Conservation (phyloP, 2,888 invertebrate species). For the Melieria picta region DNA sequence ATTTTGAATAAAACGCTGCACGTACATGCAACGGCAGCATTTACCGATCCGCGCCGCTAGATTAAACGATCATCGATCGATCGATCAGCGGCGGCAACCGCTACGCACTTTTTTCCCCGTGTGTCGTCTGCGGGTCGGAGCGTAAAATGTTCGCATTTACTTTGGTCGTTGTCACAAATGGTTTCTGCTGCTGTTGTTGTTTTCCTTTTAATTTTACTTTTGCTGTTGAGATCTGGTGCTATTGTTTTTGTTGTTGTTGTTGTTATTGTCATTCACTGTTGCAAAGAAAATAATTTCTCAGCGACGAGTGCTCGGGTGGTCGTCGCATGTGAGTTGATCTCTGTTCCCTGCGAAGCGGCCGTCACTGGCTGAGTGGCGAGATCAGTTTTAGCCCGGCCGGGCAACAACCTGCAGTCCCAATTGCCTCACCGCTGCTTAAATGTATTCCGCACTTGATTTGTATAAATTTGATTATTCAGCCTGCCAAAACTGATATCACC, state of each 20-base stretch:
- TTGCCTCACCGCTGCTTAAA: background rate
- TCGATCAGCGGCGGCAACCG: constrained; percentile 23
- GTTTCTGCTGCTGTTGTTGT: constrained; percentile 21
- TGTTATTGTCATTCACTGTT: constrained; percentile 12
- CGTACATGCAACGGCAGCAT: constrained; percentile 7
- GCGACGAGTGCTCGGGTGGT: constrained; percentile 52
- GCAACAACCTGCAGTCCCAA: background rate
- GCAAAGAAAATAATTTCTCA: constrained; percentile 57
- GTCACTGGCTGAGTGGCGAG: constrained; percentile 1
- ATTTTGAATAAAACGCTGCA: constrained; percentile 44
- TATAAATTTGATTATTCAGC: constrained; percentile 49
- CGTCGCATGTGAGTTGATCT: constrained; percentile 56
- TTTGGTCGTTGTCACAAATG: constrained; percentile 17
- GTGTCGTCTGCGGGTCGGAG: too few species aligned
- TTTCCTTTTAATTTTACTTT: background rate
- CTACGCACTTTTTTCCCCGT: background rate
- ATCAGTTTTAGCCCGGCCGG: background rate
- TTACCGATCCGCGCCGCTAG: constrained; percentile 55
- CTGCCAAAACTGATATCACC: constrained; percentile 32
- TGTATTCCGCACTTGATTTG: constrained; percentile 50
- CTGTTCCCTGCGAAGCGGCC: constrained; percentile 53
- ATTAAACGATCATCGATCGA: constrained; percentile 57
- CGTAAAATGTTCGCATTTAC: constrained; percentile 25
- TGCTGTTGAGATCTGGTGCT: too few species aligned
- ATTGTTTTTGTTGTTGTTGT: constrained; percentile 3